Evolutionary conservation across 2,888 invertebrate species (phyloP).

Genomic region (Aleiodes alternator): DNA sequence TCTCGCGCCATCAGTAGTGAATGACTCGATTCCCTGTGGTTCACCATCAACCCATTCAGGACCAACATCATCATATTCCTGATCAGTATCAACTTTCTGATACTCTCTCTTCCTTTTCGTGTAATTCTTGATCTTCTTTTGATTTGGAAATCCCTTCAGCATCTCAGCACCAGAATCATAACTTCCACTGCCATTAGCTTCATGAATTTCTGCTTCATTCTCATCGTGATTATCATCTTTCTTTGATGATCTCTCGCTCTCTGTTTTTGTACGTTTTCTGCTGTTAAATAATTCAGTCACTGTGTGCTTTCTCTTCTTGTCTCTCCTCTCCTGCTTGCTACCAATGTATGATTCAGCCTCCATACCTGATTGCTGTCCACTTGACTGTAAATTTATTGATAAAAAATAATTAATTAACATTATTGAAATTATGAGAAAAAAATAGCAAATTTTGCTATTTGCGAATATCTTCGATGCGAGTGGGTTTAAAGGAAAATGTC

Average conservation of each 20-base stretch:
- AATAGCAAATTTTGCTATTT: too few relatives aligned
- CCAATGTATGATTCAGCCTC: conserved; percentile 69
- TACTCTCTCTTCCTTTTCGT: conserved; percentile 64
- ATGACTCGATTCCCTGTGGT: conserved; percentile 71
- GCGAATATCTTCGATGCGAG: too few relatives aligned
- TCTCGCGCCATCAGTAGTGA: conserved; percentile 72
- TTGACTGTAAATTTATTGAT: conserved; percentile 19
- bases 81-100: conserved; percentile 61
- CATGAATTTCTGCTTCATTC: conserved; percentile 53
- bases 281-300: conserved; percentile 83
- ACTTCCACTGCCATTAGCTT: conserved; percentile 57
- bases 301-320: conserved; percentile 83
- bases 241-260: conserved; percentile 53
- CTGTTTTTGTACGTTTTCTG: conserved; percentile 71
- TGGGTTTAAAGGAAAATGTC: too few relatives aligned
- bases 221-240: conserved; percentile 57
- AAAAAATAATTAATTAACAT: conserved; percentile 24
- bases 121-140: conserved; percentile 61
- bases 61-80: conserved; percentile 64
- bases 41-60: conserved; percentile 73
- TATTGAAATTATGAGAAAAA: conserved; percentile 7
- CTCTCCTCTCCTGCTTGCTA: conserved; percentile 83
- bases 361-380: conserved; percentile 53
- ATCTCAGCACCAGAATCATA: conserved; percentile 67
- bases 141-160: conserved; percentile 64